Evolutionary conservation across 2,888 invertebrate species (phyloP), one percentile per base, ranked within the genome.

Genomic region (Cerastis rubricosa): DNA sequence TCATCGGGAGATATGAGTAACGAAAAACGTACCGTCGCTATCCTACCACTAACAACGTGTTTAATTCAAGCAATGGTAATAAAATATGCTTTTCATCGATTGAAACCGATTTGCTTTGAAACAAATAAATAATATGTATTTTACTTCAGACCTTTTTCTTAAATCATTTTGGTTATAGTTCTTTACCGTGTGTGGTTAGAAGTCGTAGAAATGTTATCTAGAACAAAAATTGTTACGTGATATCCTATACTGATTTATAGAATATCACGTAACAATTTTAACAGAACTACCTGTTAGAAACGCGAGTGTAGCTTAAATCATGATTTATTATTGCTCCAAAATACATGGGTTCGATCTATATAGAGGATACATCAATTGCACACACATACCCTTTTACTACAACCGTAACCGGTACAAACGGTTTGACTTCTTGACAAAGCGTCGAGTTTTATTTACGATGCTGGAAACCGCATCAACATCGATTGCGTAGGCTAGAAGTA

Each of bases 61-160:
- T 25, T 45, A 57, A 57, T 65, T 65, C 65, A 51, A 64, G 57
- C 22, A 29, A 40, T 59, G 35, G n/a, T 78, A 78, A 71, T 66
- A 78, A 78, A 72, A 72, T 65, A 71, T 78, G 35, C 22, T 71
- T 78, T 71, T 78, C 71, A 71, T 78, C 78, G 51, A 51, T 40
- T 59, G 59, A 51, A 78, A 78, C 35, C 49, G 49, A 71, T 78
- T 66, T 8, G 59, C 45, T 66, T 35, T 63, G 8, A 57, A 78
- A 51, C 35, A 59, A 49, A 65, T 71, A 59, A 7, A 59, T 19
- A 49, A 49, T 0, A 22, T 43, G 17, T 45, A 40, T 29, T 59
- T 54, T 25, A 35, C 22, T 35, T 12, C 19, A 19, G 6, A 64
- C 14, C n/a, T 17, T 22, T 69, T 35, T 65, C 43, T 45, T 65